Evolutionary conservation across 2,888 invertebrate species (phyloP).

Genomic region (Yponomeuta malinellus): DNA sequence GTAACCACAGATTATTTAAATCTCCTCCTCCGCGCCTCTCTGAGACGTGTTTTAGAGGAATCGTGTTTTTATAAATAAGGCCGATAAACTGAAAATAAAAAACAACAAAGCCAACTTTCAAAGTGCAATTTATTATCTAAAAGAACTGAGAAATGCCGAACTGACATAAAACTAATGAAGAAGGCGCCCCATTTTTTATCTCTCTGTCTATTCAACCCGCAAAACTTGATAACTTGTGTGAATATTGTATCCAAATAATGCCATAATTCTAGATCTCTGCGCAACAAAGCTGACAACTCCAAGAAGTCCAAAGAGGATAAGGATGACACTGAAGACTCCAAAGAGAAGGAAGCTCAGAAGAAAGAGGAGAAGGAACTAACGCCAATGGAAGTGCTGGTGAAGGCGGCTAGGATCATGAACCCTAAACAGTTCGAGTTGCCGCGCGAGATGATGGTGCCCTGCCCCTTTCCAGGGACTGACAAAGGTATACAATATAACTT

Average conservation of each 20-base stretch:
- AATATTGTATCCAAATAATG: not conserved
- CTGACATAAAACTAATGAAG: too few species aligned
- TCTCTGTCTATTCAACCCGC: not conserved
- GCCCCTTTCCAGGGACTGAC: conserved; percentile 88
- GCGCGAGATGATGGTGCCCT: conserved; percentile 83
- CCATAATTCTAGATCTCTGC: not conserved
- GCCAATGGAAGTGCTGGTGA: conserved; percentile 86
- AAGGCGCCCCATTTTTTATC: too few species aligned
- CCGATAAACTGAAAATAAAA: too few species aligned
- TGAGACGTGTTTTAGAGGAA: too few species aligned
- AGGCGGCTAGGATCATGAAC: conserved; percentile 89
- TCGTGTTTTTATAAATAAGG: too few species aligned
- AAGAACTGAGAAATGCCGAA: too few species aligned
- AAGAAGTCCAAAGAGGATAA: not conserved
- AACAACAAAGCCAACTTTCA: too few species aligned
- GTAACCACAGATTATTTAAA: too few species aligned
- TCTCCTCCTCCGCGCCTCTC: too few species aligned
- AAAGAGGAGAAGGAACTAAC: conserved; percentile 50
- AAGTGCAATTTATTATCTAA: too few species aligned
- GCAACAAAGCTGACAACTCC: not conserved
- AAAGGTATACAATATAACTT: conserved; percentile 68
- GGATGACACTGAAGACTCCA: conserved; percentile 32
- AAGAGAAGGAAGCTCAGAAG: conserved; percentile 25
- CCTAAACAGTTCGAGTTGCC: conserved; percentile 94
- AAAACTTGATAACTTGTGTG: not conserved